Conservation (phyloP, 2,888 invertebrate species). For the Reticulitermes lucifugus region DNA sequence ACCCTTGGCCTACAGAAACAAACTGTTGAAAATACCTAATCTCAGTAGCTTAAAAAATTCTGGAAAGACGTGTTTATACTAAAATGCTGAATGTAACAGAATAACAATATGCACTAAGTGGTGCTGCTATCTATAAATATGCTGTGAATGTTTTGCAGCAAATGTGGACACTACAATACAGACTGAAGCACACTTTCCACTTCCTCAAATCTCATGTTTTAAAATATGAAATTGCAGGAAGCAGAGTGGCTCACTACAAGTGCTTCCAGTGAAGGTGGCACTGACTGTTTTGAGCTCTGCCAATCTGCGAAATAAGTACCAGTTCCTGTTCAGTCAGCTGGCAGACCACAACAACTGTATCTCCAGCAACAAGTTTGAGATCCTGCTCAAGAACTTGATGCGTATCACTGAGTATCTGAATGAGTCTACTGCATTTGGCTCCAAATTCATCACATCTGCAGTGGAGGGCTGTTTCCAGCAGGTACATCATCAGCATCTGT, state of each 20-base stretch:
- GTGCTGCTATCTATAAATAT: no score
- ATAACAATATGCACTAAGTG: no score
- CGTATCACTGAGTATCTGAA: slow-evolving; percentile 73
- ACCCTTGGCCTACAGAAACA: no score
- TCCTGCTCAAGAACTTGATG: slow-evolving; percentile 72
- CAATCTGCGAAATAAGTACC: slow-evolving; percentile 72
- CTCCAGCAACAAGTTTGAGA: slow-evolving; percentile 72
- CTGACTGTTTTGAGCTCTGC: slow-evolving; percentile 76
- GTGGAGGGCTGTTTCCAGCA: slow-evolving; percentile 80
- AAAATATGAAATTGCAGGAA: slow-evolving; percentile 64
- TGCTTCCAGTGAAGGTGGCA: slow-evolving; percentile 76
- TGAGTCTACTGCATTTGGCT: slow-evolving; percentile 72
- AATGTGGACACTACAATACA: no score
- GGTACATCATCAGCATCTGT: slow-evolving; percentile 63
- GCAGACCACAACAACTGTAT: slow-evolving; percentile 83
- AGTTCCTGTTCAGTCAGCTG: slow-evolving; percentile 76
- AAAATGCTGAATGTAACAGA: no score
- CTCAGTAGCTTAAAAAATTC: no score
- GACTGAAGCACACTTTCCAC: no score
- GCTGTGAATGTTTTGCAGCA: no score
- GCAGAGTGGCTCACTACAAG: slow-evolving; percentile 72
- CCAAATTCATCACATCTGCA: slow-evolving; percentile 72
- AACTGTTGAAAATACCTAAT: no score
- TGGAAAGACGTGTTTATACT: no score
- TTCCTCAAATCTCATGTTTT: no score